Evolutionary conservation across 2,888 invertebrate species (phyloP).

Genomic region (Stenichneumon culpator): DNA sequence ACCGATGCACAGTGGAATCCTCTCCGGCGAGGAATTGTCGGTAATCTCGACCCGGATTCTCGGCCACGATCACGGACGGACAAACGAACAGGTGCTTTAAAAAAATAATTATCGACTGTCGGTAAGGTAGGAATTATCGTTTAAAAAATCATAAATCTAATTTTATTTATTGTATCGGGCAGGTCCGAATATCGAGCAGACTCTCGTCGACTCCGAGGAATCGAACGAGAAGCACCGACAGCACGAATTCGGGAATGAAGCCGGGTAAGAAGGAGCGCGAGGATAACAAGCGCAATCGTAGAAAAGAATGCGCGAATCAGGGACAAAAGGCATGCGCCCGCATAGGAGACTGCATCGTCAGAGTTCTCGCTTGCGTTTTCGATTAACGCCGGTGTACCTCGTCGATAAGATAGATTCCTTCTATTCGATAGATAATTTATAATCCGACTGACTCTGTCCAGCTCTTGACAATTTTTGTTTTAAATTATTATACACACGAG

Average conservation of each 20-base stretch:
- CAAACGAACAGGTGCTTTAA: constrained; percentile 61
- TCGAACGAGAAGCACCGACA: constrained; percentile 58
- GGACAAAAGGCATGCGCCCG: constrained; percentile 79
- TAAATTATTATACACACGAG: constrained; percentile 1
- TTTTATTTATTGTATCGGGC: neutral
- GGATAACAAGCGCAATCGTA: constrained; percentile 81
- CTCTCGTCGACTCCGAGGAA: constrained; percentile 74
- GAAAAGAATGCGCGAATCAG: constrained; percentile 81
- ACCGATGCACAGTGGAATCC: constrained; percentile 86
- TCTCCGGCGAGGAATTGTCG: constrained; percentile 86
- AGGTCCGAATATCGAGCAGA: constrained; percentile 44
- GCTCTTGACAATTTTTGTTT: neutral
- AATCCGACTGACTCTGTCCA: constrained; percentile 11
- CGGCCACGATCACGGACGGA: constrained; percentile 72
- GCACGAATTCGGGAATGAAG: constrained; percentile 74
- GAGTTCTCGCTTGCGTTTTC: constrained; percentile 81
- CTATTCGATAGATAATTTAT: constrained; percentile 29
- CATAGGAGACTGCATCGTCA: constrained; percentile 80
- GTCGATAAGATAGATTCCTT: constrained; percentile 14
- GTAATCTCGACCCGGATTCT: constrained; percentile 78
- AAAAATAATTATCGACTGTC: neutral
- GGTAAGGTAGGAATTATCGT: too few relatives aligned
- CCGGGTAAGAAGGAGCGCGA: constrained; percentile 79
- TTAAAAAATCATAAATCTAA: neutral
- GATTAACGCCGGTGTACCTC: constrained; percentile 73